Base-by-base conservation (phyloP, 2,888 invertebrate genomes). In the Selenia dentaria region DNA sequence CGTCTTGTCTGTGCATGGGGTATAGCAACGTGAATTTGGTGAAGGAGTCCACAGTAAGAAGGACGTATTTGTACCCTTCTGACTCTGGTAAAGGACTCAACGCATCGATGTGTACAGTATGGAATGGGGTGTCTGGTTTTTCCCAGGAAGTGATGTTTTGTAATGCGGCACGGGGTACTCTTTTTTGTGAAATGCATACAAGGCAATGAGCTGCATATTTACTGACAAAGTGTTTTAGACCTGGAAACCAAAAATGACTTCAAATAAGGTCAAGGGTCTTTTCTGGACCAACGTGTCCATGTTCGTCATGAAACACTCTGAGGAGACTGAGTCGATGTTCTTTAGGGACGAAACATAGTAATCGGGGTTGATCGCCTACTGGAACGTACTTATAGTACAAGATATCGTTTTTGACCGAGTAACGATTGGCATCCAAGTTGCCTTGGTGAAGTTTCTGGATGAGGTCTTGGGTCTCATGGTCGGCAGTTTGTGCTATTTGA, bases 241-340 rank as follows among this genome's bases (percentile, higher is more conserved):
- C 37, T 0, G 64, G 61, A 6, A 64, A 64, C 62, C 61, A 64
- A 38, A 64, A 62, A 24, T 64, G 57, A 4, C 39, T 41, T 0
- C 57, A 3, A 2, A 62, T 59, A 0, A 62, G 24, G 4, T 61
- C 57, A 0, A 11, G 0, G 0, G 58, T 57, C 27, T 54, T 58
- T 0, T 60, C 60, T 0, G 20, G 34, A 0, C 56, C 50, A 0
- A 53, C 36, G 13, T 63, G 62, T 0, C 51, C 41, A 24, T 64
- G 62, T 11, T 64, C 54, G 12, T 58, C 58, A 9, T 67, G 64
- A 35, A 67, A 70, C 0, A 63, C 31, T 1, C 63, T 12, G 0
- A 67, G 27, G 0, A 65, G 13, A 16, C 67, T 67, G 0, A 70
- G 37, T 0, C 67, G 22, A 34, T 61, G 49, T 0, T 62, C 66